A percentile compares a stretch with the other conserved stretches of the same genome.
Conservation (phyloP, 1,140 invertebrate genomes). For the Drosophila insularis region DNA sequence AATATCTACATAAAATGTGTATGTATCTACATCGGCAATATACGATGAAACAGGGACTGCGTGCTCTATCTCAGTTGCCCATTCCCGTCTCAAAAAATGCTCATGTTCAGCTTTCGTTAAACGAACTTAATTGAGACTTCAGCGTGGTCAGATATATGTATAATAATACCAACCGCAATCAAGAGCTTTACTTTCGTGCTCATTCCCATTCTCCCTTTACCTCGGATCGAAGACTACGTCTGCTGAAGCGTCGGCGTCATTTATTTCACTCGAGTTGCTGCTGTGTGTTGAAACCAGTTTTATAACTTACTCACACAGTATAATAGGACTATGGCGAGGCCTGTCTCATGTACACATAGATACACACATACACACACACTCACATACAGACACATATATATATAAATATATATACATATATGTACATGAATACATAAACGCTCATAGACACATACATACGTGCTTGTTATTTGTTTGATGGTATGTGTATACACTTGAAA, state of each 20-base stretch:
- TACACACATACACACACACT: neutral
- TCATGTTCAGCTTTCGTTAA: conserved; percentile 27
- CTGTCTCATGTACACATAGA: conserved; percentile 8
- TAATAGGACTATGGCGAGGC: neutral
- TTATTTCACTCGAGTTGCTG: conserved; percentile 27
- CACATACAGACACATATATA: neutral
- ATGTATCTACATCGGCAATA: neutral
- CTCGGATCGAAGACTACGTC: conserved; percentile 4
- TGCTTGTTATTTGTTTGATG: neutral
- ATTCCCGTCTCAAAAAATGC: conserved; percentile 7
- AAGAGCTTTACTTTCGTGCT: conserved; percentile 21
- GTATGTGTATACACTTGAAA: neutral
- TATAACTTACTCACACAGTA: conserved; percentile 17
- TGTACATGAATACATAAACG: neutral
- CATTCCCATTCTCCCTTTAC: conserved; percentile 20
- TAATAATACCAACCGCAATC: conserved; percentile 24
- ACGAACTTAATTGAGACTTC: conserved; percentile 31
- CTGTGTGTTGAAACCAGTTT: conserved; percentile 21
- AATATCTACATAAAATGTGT: neutral
- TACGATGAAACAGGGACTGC: conserved; percentile 1
- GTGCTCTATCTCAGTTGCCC: neutral
- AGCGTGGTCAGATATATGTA: conserved; percentile 24
- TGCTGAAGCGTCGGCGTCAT: conserved; percentile 21
- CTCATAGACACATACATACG: neutral
- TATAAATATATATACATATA: neutral